Percentiles rank a stretch among this genome's conserved stretches.
These are phyloP conservation scores for Drosophila ercepeae DNA, from an alignment of 1,140 invertebrate genomes.

Conservation along the genomic window DNA sequence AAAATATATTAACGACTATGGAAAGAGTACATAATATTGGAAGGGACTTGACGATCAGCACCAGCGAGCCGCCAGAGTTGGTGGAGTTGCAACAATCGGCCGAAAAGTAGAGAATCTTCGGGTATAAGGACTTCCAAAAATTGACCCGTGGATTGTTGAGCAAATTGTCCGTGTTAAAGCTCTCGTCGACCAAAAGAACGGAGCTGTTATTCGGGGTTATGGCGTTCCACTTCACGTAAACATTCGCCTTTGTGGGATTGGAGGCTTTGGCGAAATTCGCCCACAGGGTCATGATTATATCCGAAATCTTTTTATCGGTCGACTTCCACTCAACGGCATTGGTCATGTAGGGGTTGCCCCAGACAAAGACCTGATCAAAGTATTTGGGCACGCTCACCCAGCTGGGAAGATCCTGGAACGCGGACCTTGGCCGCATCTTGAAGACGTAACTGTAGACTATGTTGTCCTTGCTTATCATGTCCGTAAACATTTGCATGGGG, in stretches of 20 bases:
- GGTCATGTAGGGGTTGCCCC: constrained; percentile 89
- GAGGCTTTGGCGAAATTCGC: constrained; percentile 89
- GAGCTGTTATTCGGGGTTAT: constrained; percentile 87
- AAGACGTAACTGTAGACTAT: constrained; percentile 89
- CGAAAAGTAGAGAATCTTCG: constrained; percentile 88
- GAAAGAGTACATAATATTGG: constrained; percentile 35
- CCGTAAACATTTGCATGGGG: constrained; percentile 87
- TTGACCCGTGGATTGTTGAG: constrained; percentile 90
- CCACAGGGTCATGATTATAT: constrained; percentile 91
- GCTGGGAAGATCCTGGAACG: constrained; percentile 87
- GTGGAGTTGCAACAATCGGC: constrained; percentile 88
- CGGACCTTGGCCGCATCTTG: constrained; percentile 89
- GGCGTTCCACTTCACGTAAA: constrained; percentile 89
- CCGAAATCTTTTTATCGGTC: constrained; percentile 90
- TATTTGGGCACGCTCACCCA: constrained; percentile 91
- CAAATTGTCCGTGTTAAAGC: constrained; percentile 89
- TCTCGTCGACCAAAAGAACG: constrained; percentile 89
- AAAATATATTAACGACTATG: constrained; percentile 42
- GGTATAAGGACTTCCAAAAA: constrained; percentile 93
- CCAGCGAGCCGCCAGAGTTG: constrained; percentile 26
- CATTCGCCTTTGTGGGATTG: constrained; percentile 88
- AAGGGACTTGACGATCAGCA: constrained; percentile 14
- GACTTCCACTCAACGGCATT: constrained; percentile 88
- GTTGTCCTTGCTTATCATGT: constrained; percentile 86
- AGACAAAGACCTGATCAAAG: constrained; percentile 91